phyloP scores from a whole-genome alignment of 1,140 invertebrate species.

The Zaprionus nigranus region DNA sequence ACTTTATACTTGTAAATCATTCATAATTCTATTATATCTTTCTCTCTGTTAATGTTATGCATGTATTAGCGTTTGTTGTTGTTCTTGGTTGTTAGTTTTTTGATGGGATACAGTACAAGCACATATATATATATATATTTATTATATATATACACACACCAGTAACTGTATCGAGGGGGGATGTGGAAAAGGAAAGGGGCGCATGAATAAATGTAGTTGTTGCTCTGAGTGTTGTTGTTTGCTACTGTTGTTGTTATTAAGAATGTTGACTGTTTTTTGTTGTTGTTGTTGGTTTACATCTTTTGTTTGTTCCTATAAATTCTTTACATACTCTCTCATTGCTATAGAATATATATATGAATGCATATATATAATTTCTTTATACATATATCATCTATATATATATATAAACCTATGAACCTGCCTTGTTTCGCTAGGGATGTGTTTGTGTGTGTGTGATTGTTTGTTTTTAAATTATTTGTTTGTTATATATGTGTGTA shows the following conservation, averaged over 20 bases:
- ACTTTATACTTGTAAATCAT: conserved; percentile 74
- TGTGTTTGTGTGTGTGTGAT: conserved; percentile 28
- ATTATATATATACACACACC: conserved; percentile 9
- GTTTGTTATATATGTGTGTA: conserved; percentile 52
- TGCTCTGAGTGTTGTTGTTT: conserved; percentile 45
- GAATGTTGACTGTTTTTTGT: conserved; percentile 54
- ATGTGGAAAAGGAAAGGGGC: conserved; percentile 38
- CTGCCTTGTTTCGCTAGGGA: conserved; percentile 71
- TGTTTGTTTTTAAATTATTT: conserved; percentile 58
- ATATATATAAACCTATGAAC: conserved; percentile 61
- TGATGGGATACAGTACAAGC: conserved; percentile 23
- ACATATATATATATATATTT: background rate
- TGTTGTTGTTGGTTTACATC: conserved; percentile 21
- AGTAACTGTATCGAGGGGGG: conserved; percentile 18
- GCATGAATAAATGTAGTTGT: conserved; percentile 67
- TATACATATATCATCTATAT: conserved; percentile 41
- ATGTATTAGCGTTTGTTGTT: conserved; percentile 55
- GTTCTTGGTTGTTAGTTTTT: conserved; percentile 50
- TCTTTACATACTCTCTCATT: conserved; percentile 66
- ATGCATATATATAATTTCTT: conserved; percentile 31
- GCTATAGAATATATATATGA: conserved; percentile 70
- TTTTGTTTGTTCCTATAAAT: conserved; percentile 17
- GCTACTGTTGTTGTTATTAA: conserved; percentile 43
- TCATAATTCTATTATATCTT: conserved; percentile 70
- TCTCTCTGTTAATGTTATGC: conserved; percentile 49